phyloP scores from a whole-genome alignment of 92 coral and sea anemone genomes.

The Parazoanthus atlanticus region DNA sequence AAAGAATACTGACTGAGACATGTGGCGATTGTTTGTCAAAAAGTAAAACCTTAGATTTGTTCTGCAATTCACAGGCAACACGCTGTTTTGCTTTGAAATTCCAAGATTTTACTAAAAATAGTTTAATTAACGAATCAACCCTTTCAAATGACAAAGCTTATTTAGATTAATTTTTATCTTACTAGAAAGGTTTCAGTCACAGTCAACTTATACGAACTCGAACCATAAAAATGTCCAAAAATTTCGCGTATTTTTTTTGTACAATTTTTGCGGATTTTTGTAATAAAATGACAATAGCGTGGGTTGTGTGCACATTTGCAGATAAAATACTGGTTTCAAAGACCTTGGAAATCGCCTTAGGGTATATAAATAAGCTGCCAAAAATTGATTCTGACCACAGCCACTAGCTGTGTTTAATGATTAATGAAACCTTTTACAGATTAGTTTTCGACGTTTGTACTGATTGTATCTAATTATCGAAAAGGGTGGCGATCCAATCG shows the following conservation, averaged over 20 bases:
- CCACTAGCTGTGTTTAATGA: not conserved
- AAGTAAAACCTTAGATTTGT: not conserved
- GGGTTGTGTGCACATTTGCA: not conserved
- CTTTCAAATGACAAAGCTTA: not conserved
- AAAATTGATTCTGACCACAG: not conserved
- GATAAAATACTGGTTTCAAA: not conserved
- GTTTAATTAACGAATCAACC: not conserved
- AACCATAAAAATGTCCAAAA: not conserved
- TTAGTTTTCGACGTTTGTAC: not conserved
- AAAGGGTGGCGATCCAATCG: not conserved
- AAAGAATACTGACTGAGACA: not conserved
- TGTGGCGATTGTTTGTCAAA: not conserved
- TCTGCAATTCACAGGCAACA: not conserved
- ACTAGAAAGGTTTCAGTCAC: not conserved
- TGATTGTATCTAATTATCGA: not conserved
- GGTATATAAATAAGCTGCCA: not conserved
- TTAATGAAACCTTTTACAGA: not conserved
- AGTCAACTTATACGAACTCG: too few species aligned
- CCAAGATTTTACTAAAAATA: not conserved
- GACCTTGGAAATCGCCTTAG: not conserved
- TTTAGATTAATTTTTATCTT: not conserved
- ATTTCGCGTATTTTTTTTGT: not conserved
- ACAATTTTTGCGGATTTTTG: too few species aligned
- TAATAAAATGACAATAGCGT: not conserved
- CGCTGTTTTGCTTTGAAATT: not conserved